Evolutionary conservation across 2,797 vertebrate species (phyloP), one percentile per base, ranked within the genome.

Genomic region (Okamejei kenojei): DNA sequence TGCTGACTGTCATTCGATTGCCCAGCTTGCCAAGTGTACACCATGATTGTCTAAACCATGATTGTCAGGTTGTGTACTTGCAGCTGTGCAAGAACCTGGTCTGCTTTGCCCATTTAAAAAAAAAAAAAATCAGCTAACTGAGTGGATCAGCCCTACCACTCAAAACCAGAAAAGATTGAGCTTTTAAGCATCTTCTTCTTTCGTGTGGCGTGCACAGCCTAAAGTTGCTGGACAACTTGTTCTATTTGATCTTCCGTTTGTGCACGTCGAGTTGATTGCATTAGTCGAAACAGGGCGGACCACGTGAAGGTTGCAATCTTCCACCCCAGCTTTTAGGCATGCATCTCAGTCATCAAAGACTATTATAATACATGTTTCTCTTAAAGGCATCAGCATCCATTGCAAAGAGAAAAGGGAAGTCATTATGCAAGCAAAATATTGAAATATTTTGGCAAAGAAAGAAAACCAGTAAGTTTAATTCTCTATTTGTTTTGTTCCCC

Each of bases 351-450:
- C 29, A n/a, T 15, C 45, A 45, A 58, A 86, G 29, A 8, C 29
- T 3, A 1, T 86, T 63, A 63, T 15, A 86, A 86, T 10, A 2
- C 65, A 94, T 21, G 2, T 1, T 8, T 95, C 61, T 95, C 63
- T 95, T 96, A 91, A 94, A 99, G 99, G 96, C 95, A 1, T 97
- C 97, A 71, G 99, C 98, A 35, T 96, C 95, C 88, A 96, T 96
- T 94, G 98, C 99, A 7, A 98, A 97, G 94, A 99, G 97, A 96
- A 98, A 96, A 95, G 98, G 97, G 0, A 99, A 98, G 95, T 23
- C 94, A 0, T 94, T 99, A 17, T 95, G 96, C 0, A 95, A 97
- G 93, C 96, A 97, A 7, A 97, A 98, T n/a, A 95, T 98, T 63
- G 93, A 96, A 9, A 96, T 98, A 0, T 96, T 98, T 94, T 99